Evolutionary conservation across 1,140 invertebrate genomes (phyloP).

Genomic region (Olivierus martensii): DNA sequence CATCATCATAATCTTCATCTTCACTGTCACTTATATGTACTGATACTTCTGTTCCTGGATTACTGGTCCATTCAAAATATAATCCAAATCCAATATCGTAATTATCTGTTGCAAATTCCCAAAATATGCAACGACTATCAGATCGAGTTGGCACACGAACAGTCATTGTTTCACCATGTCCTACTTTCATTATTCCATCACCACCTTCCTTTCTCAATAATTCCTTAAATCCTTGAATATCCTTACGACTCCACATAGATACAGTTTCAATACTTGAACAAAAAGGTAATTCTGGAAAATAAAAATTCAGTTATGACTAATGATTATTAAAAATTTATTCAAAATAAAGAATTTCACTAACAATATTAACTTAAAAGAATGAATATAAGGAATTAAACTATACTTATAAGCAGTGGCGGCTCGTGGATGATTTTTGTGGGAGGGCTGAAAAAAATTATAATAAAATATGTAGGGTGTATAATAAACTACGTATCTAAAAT

Average conservation of each 20-base stretch:
- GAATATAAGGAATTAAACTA: too few species aligned
- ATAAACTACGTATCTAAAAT: too few species aligned
- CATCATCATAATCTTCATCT: conserved; percentile 33
- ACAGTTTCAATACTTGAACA: conserved; percentile 25
- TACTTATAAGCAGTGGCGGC: too few species aligned
- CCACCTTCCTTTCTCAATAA: conserved; percentile 35
- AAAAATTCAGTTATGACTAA: not conserved
- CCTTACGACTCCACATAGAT: conserved; percentile 36
- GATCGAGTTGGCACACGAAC: conserved; percentile 40
- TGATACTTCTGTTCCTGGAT: conserved; percentile 24
- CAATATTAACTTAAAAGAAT: too few species aligned
- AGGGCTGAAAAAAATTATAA: too few species aligned
- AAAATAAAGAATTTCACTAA: too few species aligned
- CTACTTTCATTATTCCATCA: conserved; percentile 41
- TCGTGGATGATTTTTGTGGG: too few species aligned
- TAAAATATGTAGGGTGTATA: too few species aligned
- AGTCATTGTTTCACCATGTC: conserved; percentile 41
- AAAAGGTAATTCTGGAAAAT: not conserved
- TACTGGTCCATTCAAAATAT: conserved; percentile 41
- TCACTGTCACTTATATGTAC: conserved; percentile 34
- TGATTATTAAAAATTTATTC: too few species aligned
- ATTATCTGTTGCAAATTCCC: conserved; percentile 44
- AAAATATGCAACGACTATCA: conserved; percentile 39
- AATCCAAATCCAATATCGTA: conserved; percentile 44
- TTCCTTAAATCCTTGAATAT: conserved; percentile 36